A percentile compares a stretch with the other conserved stretches of the same genome.
These are phyloP conservation scores for Zhengitettix transpicula DNA, from an alignment of 2,888 invertebrate species.

Conservation along the genomic window DNA sequence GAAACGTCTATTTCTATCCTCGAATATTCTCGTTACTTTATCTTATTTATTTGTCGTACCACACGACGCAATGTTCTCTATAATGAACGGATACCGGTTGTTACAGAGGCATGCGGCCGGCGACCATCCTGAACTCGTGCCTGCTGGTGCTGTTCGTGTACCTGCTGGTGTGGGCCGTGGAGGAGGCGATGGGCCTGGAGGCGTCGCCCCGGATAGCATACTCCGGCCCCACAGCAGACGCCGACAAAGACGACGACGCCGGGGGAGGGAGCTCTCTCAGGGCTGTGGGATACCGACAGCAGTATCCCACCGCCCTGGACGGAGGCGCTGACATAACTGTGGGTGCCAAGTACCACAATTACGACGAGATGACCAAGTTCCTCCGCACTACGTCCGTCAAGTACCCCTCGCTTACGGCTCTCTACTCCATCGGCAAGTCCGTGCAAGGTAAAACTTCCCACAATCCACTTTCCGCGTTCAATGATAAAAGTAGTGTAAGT, in stretches of 20 bases:
- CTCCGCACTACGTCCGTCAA: constrained; percentile 60
- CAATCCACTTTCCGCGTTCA: not conserved
- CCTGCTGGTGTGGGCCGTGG: not conserved
- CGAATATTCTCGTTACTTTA: too few species aligned
- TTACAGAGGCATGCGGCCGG: not conserved
- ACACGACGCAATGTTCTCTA: too few species aligned
- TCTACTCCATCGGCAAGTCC: constrained; percentile 87
- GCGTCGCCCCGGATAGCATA: not conserved
- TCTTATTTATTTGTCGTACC: too few species aligned
- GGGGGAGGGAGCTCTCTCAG: not conserved
- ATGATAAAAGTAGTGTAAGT: too few species aligned
- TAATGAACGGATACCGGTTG: too few species aligned
- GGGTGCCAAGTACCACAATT: constrained; percentile 52
- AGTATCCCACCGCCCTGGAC: constrained; percentile 32
- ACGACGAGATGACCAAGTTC: constrained; percentile 68
- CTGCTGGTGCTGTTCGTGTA: not conserved
- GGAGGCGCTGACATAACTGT: constrained; percentile 30
- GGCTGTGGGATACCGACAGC: not conserved
- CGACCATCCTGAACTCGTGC: not conserved
- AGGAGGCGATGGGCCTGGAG: not conserved
- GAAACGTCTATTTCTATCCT: too few species aligned
- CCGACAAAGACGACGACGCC: not conserved
- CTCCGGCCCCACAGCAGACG: not conserved
- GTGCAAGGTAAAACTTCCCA: constrained; percentile 53
- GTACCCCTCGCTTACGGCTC: constrained; percentile 72